Evolutionary conservation across 1,140 invertebrate species (phyloP).

Genomic region (Planococcus citri): DNA sequence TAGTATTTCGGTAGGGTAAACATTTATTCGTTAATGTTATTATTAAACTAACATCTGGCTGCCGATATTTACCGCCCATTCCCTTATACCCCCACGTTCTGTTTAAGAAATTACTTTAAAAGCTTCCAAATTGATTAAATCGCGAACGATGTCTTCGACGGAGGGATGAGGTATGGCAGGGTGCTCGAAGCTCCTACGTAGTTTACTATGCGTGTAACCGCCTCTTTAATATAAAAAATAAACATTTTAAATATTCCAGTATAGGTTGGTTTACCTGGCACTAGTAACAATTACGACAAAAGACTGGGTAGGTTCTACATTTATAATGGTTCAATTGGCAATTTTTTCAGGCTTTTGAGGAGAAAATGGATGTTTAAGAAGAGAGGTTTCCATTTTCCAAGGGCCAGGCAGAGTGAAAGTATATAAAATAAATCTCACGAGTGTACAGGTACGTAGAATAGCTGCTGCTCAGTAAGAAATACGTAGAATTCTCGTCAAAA

Average conservation of each 20-base stretch:
- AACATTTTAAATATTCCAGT: background rate
- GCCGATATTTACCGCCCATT: background rate
- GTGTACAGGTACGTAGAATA: background rate
- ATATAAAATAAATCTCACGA: background rate
- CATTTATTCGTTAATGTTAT: slow-evolving; percentile 14
- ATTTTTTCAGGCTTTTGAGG: too few species aligned
- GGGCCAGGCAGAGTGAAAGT: too few species aligned
- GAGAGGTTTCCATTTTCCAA: too few species aligned
- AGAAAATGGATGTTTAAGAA: too few species aligned
- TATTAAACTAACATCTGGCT: slow-evolving; percentile 16
- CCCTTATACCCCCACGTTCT: background rate
- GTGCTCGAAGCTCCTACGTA: too few species aligned
- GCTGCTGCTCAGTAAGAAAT: background rate
- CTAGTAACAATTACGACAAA: too few species aligned
- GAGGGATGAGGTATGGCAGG: too few species aligned
- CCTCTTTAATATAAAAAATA: background rate
- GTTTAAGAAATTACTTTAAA: slow-evolving; percentile 15
- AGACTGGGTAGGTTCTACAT: too few species aligned
- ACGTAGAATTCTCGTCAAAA: background rate
- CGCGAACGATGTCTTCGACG: background rate
- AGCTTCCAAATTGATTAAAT: slow-evolving; percentile 19
- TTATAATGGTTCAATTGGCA: too few species aligned
- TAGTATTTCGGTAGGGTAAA: background rate
- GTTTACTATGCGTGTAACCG: background rate
- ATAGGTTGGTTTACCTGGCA: background rate